Conservation (phyloP, 2,797 vertebrate genomes). For the Arremon aurantiirostris region DNA sequence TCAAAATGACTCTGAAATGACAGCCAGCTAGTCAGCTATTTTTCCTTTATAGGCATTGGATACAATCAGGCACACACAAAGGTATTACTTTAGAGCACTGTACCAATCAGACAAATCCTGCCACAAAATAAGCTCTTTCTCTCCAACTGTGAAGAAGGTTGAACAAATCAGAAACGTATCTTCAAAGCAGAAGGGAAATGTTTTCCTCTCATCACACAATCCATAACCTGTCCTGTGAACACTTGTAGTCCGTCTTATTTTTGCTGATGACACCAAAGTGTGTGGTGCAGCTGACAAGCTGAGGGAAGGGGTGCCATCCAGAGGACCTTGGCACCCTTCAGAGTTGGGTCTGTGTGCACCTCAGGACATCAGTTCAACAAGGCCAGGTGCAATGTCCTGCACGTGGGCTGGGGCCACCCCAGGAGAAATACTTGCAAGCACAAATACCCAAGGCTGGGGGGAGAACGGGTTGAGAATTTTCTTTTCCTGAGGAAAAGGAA, state of each 20-base stretch:
- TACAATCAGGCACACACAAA: background rate
- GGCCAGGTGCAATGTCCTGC: background rate
- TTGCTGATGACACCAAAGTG: background rate
- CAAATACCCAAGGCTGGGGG: background rate
- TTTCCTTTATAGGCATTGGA: background rate
- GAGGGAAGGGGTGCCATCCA: background rate
- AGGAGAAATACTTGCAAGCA: background rate
- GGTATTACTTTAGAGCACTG: background rate
- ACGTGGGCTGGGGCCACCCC: background rate
- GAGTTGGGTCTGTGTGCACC: background rate
- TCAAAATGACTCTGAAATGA: background rate
- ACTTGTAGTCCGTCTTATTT: background rate
- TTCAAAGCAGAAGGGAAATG: background rate
- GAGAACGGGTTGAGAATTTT: background rate
- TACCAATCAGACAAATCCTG: background rate
- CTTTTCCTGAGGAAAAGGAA: background rate
- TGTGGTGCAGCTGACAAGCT: background rate
- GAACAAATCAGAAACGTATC: background rate
- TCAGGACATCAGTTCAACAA: background rate
- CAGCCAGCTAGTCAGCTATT: background rate
- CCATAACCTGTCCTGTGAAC: background rate
- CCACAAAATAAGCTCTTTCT: background rate
- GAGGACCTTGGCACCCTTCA: background rate
- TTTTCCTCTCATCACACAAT: background rate
- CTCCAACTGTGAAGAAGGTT: background rate